Base-by-base conservation (phyloP, 2,113 vertebrate genomes). In the Psilopogon haemacephalus region DNA sequence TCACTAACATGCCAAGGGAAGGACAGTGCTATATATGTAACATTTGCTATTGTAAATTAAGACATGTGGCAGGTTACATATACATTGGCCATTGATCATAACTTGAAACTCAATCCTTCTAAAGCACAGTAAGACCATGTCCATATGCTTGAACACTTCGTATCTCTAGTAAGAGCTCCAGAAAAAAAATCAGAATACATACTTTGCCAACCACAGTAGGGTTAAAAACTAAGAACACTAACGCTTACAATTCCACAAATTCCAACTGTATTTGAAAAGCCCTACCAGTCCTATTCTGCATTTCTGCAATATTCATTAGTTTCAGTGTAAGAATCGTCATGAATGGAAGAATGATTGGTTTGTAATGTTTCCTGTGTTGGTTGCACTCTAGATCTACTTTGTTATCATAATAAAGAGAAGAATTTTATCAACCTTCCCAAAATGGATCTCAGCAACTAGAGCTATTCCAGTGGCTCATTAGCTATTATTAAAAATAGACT, bases 381-480 rank as follows among this genome's bases (percentile, higher is more conserved):
- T 33, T 58, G 35, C 42, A 67, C 32, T 77, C 60, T 80, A 71
- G 54, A 77, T 74, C 24, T 48, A 68, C 64, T 76, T 90, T 59
- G 37, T 70, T 79, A 91, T 59, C 65, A 19, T 33, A 86, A 27
- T 21, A 77, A 15, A 79, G 2, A 90, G 5, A 55, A 59, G 19
- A 90, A 92, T 56, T 94, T 75, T 79, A 87, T 79, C 28, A 44
- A 74, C 71, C 78, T 62, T 89, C 38, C 14, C 30, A 83, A 44
- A 91, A 92, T 74, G 33, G 55, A 89, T 80, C 26, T 85, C 63
- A 85, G 77, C 46, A 86, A 84, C 37, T 67, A 86, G n/a, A 70
- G 52, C n/a, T 90, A 89, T 85, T 91, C 85, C 75, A 83, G 72
- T 60, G 76, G 65, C 72, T 94, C 73, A 74, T 91, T 91, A 93